Conservation (phyloP, 2,888 invertebrate species). For the Melieria picta region DNA sequence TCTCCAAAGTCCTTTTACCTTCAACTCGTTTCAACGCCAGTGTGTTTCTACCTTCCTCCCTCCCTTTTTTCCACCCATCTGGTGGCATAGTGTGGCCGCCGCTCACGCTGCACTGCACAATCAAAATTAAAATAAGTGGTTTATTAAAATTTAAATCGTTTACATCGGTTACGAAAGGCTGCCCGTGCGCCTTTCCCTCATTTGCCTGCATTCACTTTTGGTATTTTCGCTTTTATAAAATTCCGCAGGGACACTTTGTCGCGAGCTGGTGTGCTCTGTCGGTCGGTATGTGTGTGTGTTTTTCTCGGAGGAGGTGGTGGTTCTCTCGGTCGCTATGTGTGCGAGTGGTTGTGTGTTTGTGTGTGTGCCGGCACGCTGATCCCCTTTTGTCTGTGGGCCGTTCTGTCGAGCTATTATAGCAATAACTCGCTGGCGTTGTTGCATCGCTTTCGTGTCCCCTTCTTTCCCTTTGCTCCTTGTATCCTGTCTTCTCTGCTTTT, state of each 20-base stretch:
- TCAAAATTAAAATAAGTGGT: slow-evolving; percentile 63
- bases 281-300: not conserved
- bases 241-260: slow-evolving; percentile 12
- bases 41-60: not conserved
- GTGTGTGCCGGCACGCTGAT: not conserved
- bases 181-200: slow-evolving; percentile 1
- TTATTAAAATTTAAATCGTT: slow-evolving; percentile 62
- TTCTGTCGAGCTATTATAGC: not conserved
- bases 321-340: not conserved
- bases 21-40: not conserved
- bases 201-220: not conserved
- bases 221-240: slow-evolving; percentile 22
- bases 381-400: too few relatives aligned
- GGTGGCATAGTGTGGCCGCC: too few relatives aligned
- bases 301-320: too few relatives aligned
- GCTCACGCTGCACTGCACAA: slow-evolving; percentile 42
- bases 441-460: too few relatives aligned
- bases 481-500: too few relatives aligned
- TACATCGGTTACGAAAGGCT: slow-evolving; percentile 44
- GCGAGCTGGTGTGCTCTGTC: slow-evolving; percentile 23
- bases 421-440: too few relatives aligned
- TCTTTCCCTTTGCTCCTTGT: too few relatives aligned
- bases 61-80: not conserved
- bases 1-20: not conserved
- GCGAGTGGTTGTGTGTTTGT: not conserved